Base-by-base conservation (phyloP, 1,140 invertebrate species). In the Atta cephalotes region DNA sequence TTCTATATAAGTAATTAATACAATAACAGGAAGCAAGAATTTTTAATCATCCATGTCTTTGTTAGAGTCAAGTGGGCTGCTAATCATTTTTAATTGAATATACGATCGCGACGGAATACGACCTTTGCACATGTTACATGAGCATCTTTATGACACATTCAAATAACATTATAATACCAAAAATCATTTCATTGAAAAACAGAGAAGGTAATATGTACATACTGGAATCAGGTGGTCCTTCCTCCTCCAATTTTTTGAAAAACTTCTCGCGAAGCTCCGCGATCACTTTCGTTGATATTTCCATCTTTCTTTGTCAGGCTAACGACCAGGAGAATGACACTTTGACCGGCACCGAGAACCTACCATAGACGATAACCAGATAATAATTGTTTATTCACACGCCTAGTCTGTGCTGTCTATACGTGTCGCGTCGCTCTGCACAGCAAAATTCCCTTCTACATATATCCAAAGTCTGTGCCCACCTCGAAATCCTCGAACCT, bases 221-320 rank as follows among this genome's bases (percentile, higher is more conserved):
- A 94, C 94, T 92, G 1, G 92, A 80, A 86, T 93, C 93, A 4
- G 94, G 89, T 76, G 93, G 88, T 49, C 91, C 93, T 70, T 96
- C 94, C 14, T 95, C 94, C 51, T 95, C 93, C 21, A 96, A 92
- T 90, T 95, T 96, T 70, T 95, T 94, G 31, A 96, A 95, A 87
- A 96, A 96, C 77, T 92, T 95, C 16, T 95, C 94, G 21, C 96
- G 95, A 39, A 96, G 91, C 68, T 96, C 96, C 56, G 91, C 88
- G 80, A 96, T 95, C 71, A 95, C 93, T 68, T 94, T 90, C 3
- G 88, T 45, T 14, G 93, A 95, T n/a, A 94, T 93, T 91, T 94
- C 94, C 95, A 95, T 95, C 56, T 81, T 92, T 80, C 25, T 18
- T 86, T 63, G 85, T 81, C 65, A 31, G 16, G 28, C 78, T n/a